Evolutionary conservation across 2,888 invertebrate genomes (phyloP), one percentile per base, ranked within the genome.

Genomic region (Leucophenga maculata): DNA sequence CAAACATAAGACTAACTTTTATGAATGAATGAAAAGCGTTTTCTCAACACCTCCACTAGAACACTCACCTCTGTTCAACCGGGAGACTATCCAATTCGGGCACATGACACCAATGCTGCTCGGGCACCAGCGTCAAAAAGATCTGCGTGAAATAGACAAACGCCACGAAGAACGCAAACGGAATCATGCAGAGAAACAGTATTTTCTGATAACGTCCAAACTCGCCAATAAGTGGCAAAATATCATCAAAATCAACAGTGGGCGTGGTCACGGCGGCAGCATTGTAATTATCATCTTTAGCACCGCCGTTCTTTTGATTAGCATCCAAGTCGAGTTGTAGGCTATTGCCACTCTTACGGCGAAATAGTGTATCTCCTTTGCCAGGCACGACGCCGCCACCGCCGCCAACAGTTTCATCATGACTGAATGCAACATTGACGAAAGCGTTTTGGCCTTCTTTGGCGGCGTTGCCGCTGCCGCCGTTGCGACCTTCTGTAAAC

Each of bases 111-210:
- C 95, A 95, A 86, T 95, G 94, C 75, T 93, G 91, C 71, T 94
- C 94, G 0, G 94, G 96, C 71, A 92, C 92, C 0, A 96, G 87
- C 0, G 95, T 95, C 87, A 96, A 93, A 84, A 96, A 96, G 69
- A 96, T 94, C 90, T 96, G 96, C 39, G 95, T 93, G 86, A 96
- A 96, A 87, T 96, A 95, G 6, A 96, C 95, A 89, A 95, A 95
- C 0, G 95, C 94, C 44, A 96, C 95, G 84, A 95, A 95, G 89
- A 94, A 95, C 13, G 95, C 93, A 85, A 96, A 96, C 0, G 96
- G 96, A 70, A 96, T 94, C 94, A 96, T 95, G 77, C 94, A 86
- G 13, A 95, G 82, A 83, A 96, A 96, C 71, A 96, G 89, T 16
- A 95, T 91, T 87, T 93, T 94, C 88, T 96, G 96, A 86, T 95